These are phyloP conservation scores for Dreissena polymorpha DNA, from an alignment of 1,140 invertebrate genomes.

Conservation along the genomic window DNA sequence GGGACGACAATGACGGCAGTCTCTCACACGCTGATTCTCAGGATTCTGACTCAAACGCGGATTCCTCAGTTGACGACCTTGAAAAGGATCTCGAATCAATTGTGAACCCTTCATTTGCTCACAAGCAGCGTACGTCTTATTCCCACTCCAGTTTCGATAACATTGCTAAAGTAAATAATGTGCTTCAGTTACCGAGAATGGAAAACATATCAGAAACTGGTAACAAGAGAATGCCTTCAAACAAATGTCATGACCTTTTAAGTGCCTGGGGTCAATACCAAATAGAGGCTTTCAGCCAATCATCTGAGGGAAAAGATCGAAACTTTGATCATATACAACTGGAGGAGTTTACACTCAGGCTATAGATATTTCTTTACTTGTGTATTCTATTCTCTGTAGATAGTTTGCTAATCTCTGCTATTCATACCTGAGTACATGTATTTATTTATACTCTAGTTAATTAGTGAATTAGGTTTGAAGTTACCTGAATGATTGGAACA, in stretches of 20 bases:
- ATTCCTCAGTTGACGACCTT: slow-evolving; percentile 65
- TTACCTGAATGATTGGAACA: no score
- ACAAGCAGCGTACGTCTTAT: not conserved
- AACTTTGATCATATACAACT: not conserved
- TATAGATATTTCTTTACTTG: not conserved
- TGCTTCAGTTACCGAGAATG: slow-evolving; percentile 37
- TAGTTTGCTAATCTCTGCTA: no score
- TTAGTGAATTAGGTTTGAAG: no score
- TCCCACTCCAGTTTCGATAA: slow-evolving; percentile 29
- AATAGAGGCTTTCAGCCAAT: no score
- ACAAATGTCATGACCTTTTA: no score
- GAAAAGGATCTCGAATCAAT: slow-evolving; percentile 71
- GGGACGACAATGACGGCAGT: slow-evolving; percentile 62
- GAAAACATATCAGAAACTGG: slow-evolving; percentile 34
- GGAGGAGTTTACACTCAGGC: not conserved
- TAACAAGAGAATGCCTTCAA: slow-evolving; percentile 13
- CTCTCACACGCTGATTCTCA: slow-evolving; percentile 62
- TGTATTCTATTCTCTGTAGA: no score
- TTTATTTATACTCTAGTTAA: no score
- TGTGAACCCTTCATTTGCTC: slow-evolving; percentile 56
- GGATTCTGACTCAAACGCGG: slow-evolving; percentile 62
- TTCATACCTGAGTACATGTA: no score
- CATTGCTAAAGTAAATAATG: slow-evolving; percentile 16
- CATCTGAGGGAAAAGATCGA: no score
- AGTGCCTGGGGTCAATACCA: no score